A percentile compares a stretch with the other conserved stretches of the same genome.
Conservation (phyloP, 2,888 invertebrate species). For the Cantharis rufa region DNA sequence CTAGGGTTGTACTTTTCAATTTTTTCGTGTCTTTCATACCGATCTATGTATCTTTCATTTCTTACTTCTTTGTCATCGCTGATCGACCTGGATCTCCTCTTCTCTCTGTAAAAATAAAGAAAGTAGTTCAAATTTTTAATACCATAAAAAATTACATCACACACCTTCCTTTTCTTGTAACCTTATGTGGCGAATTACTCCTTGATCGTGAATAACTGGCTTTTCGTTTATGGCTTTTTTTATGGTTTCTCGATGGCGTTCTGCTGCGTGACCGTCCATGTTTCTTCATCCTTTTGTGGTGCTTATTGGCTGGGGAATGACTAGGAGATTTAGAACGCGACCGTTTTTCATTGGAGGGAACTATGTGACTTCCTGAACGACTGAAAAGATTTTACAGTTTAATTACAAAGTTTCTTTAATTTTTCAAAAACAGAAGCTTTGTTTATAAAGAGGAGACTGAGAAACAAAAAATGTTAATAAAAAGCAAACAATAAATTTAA, state of each 20-base stretch:
- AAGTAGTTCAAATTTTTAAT: not conserved
- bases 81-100: slow-evolving; percentile 53
- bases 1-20: slow-evolving; percentile 41
- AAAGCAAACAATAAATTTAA: not conserved
- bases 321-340: slow-evolving; percentile 51
- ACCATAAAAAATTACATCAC: not conserved
- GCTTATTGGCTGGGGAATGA: slow-evolving; percentile 49
- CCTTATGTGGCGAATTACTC: slow-evolving; percentile 51
- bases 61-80: slow-evolving; percentile 52
- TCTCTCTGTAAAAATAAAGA: slow-evolving; percentile 47
- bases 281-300: slow-evolving; percentile 51
- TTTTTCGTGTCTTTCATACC: slow-evolving; percentile 52
- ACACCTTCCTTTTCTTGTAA: slow-evolving; percentile 45
- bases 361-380: slow-evolving; percentile 55
- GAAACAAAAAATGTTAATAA: not conserved
- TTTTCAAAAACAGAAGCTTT: not conserved
- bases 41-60: slow-evolving; percentile 52
- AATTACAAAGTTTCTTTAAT: not conserved
- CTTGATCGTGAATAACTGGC: slow-evolving; percentile 52
- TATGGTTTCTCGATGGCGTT: slow-evolving; percentile 46
- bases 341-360: slow-evolving; percentile 49
- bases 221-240: slow-evolving; percentile 51
- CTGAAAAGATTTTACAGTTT: slow-evolving; percentile 37
- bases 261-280: slow-evolving; percentile 49
- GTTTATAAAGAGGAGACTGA: not conserved